A percentile compares a stretch with the other conserved stretches of the same genome.
Evolutionary conservation across 2,888 invertebrate genomes (phyloP).

Genomic region (Ashinkailepas kermadecensis): DNA sequence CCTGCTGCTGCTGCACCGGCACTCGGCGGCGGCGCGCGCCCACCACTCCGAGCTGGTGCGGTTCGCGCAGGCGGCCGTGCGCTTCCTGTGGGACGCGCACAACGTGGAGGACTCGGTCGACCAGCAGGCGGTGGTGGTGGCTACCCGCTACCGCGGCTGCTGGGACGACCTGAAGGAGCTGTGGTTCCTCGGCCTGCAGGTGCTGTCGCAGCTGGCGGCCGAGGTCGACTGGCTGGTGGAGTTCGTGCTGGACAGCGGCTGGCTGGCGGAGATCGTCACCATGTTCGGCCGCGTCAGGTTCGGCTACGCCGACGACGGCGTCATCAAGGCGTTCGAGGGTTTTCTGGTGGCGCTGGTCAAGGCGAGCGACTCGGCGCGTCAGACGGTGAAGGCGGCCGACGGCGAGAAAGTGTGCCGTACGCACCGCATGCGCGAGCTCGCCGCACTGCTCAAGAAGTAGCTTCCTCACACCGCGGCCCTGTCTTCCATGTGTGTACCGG

Average conservation of each 20-base stretch:
- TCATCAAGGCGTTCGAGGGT: slow-evolving; percentile 6
- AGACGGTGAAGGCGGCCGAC: background rate
- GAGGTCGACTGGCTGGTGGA: slow-evolving; percentile 74
- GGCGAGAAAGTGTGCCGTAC: slow-evolving; percentile 15
- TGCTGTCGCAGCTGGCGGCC: slow-evolving; percentile 71
- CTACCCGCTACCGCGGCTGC: slow-evolving; percentile 74
- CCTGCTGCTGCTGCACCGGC: slow-evolving; percentile 71
- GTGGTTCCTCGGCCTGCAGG: slow-evolving; percentile 92
- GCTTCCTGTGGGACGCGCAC: slow-evolving; percentile 89
- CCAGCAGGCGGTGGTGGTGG: slow-evolving; percentile 68
- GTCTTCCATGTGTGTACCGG: background rate
- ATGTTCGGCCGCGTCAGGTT: slow-evolving; percentile 73
- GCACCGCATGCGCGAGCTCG: slow-evolving; percentile 9
- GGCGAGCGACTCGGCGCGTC: background rate
- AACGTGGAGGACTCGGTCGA: slow-evolving; percentile 56
- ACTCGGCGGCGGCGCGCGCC: slow-evolving; percentile 58
- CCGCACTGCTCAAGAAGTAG: slow-evolving; percentile 2
- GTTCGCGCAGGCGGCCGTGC: slow-evolving; percentile 74
- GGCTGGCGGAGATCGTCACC: slow-evolving; percentile 79
- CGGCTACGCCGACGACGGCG: slow-evolving; percentile 43
- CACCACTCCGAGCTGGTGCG: slow-evolving; percentile 32
- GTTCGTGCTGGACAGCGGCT: slow-evolving; percentile 86
- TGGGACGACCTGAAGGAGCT: slow-evolving; percentile 86
- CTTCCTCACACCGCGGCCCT: background rate
- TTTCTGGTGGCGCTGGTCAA: slow-evolving; percentile 6